A percentile compares a stretch with the other conserved stretches of the same genome.
phyloP scores from a whole-genome alignment of 1,140 invertebrate genomes.

The Drosophila oshimai region DNA sequence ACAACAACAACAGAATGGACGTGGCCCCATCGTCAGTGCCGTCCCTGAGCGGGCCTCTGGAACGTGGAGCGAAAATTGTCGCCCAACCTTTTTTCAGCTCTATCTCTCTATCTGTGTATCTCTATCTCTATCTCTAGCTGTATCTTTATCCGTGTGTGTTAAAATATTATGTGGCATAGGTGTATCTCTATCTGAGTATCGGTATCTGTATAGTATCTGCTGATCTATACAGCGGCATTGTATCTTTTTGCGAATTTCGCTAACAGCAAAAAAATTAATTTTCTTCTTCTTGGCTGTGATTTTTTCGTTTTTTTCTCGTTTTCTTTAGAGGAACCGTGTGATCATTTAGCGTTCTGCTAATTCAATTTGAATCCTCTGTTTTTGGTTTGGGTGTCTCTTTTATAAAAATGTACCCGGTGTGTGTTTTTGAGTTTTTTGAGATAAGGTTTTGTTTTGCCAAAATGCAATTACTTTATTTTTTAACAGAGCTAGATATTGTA shows the following conservation, averaged over 20 bases:
- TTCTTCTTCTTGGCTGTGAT: constrained; percentile 25
- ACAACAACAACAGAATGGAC: constrained; percentile 14
- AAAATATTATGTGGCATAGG: constrained; percentile 20
- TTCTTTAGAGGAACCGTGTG: constrained; percentile 71
- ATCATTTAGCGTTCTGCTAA: constrained; percentile 77
- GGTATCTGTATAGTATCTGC: constrained; percentile 18
- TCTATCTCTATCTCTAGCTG: constrained; percentile 30
- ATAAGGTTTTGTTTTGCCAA: background rate
- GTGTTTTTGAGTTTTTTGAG: constrained; percentile 6
- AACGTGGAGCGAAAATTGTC: constrained; percentile 47
- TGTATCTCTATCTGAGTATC: constrained; percentile 25
- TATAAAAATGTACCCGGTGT: background rate
- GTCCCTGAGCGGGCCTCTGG: constrained; percentile 36
- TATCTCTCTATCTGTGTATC: constrained; percentile 35
- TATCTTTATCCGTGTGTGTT: constrained; percentile 37
- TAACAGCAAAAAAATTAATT: constrained; percentile 47
- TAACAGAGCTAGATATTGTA: too few relatives aligned
- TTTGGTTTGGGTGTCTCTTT: background rate
- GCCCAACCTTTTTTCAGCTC: constrained; percentile 51
- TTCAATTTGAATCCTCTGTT: constrained; percentile 63
- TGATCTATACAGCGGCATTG: constrained; percentile 33
- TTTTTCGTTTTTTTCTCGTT: constrained; percentile 46
- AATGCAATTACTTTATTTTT: too few relatives aligned
- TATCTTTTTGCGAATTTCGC: constrained; percentile 57
- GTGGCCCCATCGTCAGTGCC: constrained; percentile 23